Evolutionary conservation across 2,888 invertebrate species (phyloP).

Genomic region (Matsumyia berberina): DNA sequence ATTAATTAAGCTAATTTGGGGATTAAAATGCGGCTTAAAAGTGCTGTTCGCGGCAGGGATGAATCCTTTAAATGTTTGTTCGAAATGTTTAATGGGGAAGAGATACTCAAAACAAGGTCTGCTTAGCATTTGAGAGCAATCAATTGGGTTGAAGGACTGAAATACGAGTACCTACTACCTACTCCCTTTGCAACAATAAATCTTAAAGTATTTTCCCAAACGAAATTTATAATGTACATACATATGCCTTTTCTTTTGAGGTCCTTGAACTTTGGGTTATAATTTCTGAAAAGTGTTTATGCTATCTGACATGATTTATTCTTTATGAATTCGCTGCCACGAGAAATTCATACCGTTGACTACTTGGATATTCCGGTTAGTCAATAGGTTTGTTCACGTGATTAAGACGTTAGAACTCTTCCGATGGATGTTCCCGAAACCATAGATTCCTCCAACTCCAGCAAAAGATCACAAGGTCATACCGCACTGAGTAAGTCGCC

Average conservation of each 20-base stretch:
- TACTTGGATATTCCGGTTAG: no score
- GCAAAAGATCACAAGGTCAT: no score
- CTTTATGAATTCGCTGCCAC: constrained; percentile 8
- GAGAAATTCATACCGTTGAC: no score
- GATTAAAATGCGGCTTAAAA: not conserved
- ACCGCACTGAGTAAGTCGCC: no score
- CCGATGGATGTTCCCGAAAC: no score
- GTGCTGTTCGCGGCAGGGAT: not conserved
- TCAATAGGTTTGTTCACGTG: no score
- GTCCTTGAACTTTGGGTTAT: constrained; percentile 27
- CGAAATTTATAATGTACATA: constrained; percentile 21
- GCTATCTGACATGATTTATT: constrained; percentile 41
- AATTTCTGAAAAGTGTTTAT: constrained; percentile 34
- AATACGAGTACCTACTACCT: no score
- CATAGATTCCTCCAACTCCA: no score
- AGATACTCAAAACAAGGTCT: no score
- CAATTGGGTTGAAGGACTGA: no score
- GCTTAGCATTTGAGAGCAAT: no score
- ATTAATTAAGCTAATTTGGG: constrained; percentile 41
- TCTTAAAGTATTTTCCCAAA: constrained; percentile 13
- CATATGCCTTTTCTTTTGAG: constrained; percentile 22
- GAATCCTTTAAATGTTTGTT: not conserved
- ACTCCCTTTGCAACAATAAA: constrained; percentile 13
- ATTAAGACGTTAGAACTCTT: no score
- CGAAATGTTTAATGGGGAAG: not conserved